A percentile compares a stretch with the other conserved stretches of the same genome.
Evolutionary conservation across 2,113 vertebrate genomes (phyloP).

Genomic region (Mohoua ochrocephala): DNA sequence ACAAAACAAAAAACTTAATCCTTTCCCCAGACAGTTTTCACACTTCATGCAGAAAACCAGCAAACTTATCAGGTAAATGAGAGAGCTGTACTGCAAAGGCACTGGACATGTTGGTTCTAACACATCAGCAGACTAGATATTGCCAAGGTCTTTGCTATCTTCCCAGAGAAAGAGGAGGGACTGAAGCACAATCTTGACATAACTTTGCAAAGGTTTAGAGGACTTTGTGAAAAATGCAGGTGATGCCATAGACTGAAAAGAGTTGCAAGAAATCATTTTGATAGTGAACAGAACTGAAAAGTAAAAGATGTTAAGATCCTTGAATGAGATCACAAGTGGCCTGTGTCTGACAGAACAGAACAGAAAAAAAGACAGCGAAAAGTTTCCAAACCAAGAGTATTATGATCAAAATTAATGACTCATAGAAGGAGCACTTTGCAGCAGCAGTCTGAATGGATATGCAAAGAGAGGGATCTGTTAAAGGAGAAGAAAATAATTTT

Average conservation of each 20-base stretch:
- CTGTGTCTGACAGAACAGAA: background rate
- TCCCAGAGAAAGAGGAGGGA: background rate
- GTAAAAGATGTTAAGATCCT: background rate
- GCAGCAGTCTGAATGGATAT: background rate
- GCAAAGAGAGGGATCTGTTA: background rate
- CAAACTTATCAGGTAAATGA: background rate
- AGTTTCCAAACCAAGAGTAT: background rate
- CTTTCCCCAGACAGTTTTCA: background rate
- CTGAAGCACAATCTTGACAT: background rate
- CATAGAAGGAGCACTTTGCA: background rate
- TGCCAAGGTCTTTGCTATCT: background rate
- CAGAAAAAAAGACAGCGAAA: background rate
- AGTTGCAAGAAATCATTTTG: background rate
- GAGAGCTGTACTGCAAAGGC: background rate
- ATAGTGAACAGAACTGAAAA: background rate
- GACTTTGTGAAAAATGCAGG: background rate
- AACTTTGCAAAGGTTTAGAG: background rate
- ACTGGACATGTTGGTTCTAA: background rate
- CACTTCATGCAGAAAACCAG: background rate
- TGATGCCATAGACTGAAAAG: background rate
- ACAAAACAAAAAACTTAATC: background rate
- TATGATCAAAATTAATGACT: slow-evolving; percentile 9
- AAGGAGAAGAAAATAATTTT: background rate
- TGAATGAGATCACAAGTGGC: background rate
- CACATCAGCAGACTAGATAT: background rate